A percentile compares a stretch with the other conserved stretches of the same genome.
phyloP scores from a whole-genome alignment of 2,888 invertebrate species.

The Schizotus pectinicornis region DNA sequence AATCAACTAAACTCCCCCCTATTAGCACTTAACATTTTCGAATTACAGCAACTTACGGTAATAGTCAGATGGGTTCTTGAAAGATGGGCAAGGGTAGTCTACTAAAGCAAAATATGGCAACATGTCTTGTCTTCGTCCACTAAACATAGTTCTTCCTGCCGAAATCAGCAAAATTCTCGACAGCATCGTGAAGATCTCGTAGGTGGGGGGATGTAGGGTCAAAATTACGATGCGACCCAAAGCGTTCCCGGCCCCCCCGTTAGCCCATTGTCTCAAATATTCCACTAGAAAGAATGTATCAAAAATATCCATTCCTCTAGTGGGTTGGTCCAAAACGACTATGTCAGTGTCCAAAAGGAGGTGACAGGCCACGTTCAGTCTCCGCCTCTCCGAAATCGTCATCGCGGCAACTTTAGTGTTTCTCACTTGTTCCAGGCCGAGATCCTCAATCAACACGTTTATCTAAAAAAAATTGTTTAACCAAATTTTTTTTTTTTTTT shows the following conservation, averaged over 20 bases:
- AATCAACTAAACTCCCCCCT: constrained; percentile 71
- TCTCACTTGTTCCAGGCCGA: constrained; percentile 88
- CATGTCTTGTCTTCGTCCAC: constrained; percentile 87
- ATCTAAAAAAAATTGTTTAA: constrained; percentile 67
- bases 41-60: constrained; percentile 71
- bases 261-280: constrained; percentile 90
- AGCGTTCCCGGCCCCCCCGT: constrained; percentile 56
- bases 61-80: constrained; percentile 96
- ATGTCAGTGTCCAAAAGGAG: constrained; percentile 85
- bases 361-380: constrained; percentile 89
- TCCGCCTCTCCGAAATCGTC: constrained; percentile 85
- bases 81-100: constrained; percentile 94
- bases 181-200: constrained; percentile 94
- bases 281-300: constrained; percentile 95
- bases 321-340: constrained; percentile 86
- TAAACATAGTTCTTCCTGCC: constrained; percentile 90
- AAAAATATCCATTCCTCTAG: constrained; percentile 90
- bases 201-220: constrained; percentile 92
- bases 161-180: constrained; percentile 85
- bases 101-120: constrained; percentile 86
- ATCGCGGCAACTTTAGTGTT: constrained; percentile 85
- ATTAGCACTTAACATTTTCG: too few species aligned
- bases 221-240: constrained; percentile 79
- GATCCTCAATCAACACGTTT: constrained; percentile 86
- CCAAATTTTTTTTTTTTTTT: constrained; percentile 1